These are phyloP conservation scores for Heloderma charlesbogerti DNA, from an alignment of 2,113 vertebrate species.

Conservation along the genomic window DNA sequence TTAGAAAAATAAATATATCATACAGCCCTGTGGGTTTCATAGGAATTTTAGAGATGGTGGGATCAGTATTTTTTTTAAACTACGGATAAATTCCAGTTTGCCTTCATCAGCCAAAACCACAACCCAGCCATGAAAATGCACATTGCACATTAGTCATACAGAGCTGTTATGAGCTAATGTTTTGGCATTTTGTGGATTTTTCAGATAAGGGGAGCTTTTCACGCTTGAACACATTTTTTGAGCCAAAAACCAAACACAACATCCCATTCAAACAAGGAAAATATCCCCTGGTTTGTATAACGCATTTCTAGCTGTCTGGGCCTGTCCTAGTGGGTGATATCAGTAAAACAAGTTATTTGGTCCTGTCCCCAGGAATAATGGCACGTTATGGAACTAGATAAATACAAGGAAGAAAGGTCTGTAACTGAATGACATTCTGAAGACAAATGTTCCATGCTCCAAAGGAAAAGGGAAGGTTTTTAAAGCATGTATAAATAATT, in stretches of 20 bases:
- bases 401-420: constrained; percentile 11
- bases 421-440: constrained; percentile 22
- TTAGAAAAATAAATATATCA: background rate
- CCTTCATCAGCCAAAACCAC: constrained; percentile 3
- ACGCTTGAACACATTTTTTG: constrained; percentile 48
- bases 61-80: background rate
- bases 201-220: constrained; percentile 45
- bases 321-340: constrained; percentile 23
- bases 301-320: constrained; percentile 4
- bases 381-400: background rate
- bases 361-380: constrained; percentile 23
- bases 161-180: constrained; percentile 50
- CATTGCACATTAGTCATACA: constrained; percentile 22
- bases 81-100: background rate
- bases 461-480: constrained; percentile 17
- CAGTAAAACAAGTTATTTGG: background rate
- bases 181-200: constrained; percentile 48
- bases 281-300: constrained; percentile 37
- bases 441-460: background rate
- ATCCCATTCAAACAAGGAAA: constrained; percentile 5
- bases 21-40: background rate
- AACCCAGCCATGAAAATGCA: constrained; percentile 15
- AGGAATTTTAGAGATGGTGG: background rate
- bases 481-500: constrained; percentile 7
- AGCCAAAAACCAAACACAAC: constrained; percentile 46